Conservation (phyloP, 2,113 vertebrate species). For the Pterophyllum scalare region DNA sequence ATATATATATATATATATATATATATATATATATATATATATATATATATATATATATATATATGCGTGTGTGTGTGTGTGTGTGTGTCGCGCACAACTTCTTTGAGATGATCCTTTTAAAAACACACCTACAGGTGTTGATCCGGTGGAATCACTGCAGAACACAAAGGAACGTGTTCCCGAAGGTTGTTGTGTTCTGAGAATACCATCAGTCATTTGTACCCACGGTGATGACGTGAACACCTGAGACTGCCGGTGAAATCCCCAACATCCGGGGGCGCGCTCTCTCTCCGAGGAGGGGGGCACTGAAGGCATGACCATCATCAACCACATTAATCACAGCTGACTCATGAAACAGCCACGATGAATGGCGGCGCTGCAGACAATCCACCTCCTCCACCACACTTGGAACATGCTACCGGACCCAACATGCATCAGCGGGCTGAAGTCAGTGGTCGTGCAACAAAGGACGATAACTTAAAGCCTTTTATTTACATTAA, state of each 20-base stretch:
- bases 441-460: neutral
- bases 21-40: too few relatives aligned
- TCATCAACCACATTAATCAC: slow-evolving; percentile 56
- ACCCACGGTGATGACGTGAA: slow-evolving; percentile 27
- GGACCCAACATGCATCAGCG: neutral
- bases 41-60: too few relatives aligned
- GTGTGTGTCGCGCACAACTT: too few relatives aligned
- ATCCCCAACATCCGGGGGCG: neutral
- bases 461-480: neutral
- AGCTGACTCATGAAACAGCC: slow-evolving; percentile 53
- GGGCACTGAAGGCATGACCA: slow-evolving; percentile 24
- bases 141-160: slow-evolving; percentile 13
- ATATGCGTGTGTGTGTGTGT: neutral
- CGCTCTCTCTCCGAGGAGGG: neutral
- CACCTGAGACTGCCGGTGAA: slow-evolving; percentile 3
- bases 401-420: neutral
- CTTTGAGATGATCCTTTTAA: neutral
- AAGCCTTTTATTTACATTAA: neutral
- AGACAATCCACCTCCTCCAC: slow-evolving; percentile 47
- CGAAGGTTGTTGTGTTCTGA: slow-evolving; percentile 2
- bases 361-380: slow-evolving; percentile 29
- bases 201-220: slow-evolving; percentile 3
- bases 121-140: slow-evolving; percentile 28
- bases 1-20: neutral
- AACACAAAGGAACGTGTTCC: neutral